These are phyloP conservation scores for Halictus rubicundus DNA, from an alignment of 1,140 invertebrate species.

Conservation along the genomic window DNA sequence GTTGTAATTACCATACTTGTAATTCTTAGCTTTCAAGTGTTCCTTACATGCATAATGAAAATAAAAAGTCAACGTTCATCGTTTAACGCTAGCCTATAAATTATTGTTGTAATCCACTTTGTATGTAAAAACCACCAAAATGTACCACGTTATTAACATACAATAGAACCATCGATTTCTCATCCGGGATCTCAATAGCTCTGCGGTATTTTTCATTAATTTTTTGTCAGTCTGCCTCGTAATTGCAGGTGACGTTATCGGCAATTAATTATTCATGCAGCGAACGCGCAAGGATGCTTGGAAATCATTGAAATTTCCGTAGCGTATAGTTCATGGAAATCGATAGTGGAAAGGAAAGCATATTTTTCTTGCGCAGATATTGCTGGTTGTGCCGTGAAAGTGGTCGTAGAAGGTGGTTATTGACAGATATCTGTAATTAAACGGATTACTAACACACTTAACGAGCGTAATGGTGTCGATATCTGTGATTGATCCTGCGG, in stretches of 20 bases:
- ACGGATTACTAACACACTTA: background rate
- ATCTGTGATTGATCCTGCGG: background rate
- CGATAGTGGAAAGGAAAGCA: slow-evolving; percentile 39
- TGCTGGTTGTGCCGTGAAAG: slow-evolving; percentile 12
- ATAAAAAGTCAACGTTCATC: too few relatives aligned
- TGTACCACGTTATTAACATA: too few relatives aligned
- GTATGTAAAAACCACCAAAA: too few relatives aligned
- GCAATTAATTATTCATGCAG: slow-evolving; percentile 12
- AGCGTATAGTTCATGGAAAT: slow-evolving; percentile 12
- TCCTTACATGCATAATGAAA: too few relatives aligned
- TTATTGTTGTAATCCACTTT: too few relatives aligned
- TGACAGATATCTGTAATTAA: background rate
- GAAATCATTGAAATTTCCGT: background rate
- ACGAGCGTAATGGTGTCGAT: background rate
- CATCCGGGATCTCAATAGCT: background rate
- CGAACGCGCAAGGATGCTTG: background rate
- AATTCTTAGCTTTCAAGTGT: too few relatives aligned
- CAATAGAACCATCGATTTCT: too few relatives aligned
- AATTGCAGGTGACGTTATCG: slow-evolving; percentile 1
- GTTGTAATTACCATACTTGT: too few relatives aligned
- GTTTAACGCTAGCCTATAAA: too few relatives aligned
- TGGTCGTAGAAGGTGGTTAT: background rate
- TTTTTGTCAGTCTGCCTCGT: background rate
- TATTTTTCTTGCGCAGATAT: slow-evolving; percentile 17
- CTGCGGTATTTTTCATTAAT: background rate